phyloP scores from a whole-genome alignment of 2,888 invertebrate species.

The Cataglyphis cursor region DNA sequence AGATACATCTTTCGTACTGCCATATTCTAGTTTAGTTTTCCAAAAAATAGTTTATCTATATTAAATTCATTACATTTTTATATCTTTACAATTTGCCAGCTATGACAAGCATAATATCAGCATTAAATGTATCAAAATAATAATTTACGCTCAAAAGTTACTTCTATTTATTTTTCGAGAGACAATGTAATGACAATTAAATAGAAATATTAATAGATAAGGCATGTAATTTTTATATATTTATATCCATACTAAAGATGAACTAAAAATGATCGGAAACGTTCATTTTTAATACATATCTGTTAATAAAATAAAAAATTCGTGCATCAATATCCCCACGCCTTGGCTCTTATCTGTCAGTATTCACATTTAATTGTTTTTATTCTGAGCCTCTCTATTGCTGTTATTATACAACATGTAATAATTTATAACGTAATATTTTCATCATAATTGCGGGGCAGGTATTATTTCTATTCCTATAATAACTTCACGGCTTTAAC shows the following conservation, averaged over 20 bases:
- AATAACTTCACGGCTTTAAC: constrained; percentile 33
- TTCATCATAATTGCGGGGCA: neutral
- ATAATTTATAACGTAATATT: neutral
- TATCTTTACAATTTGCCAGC: neutral
- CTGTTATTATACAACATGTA: neutral
- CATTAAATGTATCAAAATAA: neutral
- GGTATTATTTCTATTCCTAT: constrained; percentile 12
- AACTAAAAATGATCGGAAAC: too few relatives aligned
- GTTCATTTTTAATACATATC: too few relatives aligned
- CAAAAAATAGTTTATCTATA: neutral
- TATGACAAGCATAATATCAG: neutral
- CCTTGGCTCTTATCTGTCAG: too few relatives aligned
- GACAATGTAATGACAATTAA: neutral
- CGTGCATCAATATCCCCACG: too few relatives aligned
- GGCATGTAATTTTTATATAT: too few relatives aligned
- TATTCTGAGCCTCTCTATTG: too few relatives aligned
- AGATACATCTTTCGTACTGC: neutral
- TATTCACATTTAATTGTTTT: too few relatives aligned
- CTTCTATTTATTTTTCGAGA: neutral
- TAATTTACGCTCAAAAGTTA: neutral
- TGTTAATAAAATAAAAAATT: too few relatives aligned
- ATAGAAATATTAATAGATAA: too few relatives aligned
- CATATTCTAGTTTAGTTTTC: constrained; percentile 25
- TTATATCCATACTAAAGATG: too few relatives aligned
- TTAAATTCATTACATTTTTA: constrained; percentile 1